Base-by-base conservation (phyloP, 2,888 invertebrate species). In the Lumbricus terrestris region DNA sequence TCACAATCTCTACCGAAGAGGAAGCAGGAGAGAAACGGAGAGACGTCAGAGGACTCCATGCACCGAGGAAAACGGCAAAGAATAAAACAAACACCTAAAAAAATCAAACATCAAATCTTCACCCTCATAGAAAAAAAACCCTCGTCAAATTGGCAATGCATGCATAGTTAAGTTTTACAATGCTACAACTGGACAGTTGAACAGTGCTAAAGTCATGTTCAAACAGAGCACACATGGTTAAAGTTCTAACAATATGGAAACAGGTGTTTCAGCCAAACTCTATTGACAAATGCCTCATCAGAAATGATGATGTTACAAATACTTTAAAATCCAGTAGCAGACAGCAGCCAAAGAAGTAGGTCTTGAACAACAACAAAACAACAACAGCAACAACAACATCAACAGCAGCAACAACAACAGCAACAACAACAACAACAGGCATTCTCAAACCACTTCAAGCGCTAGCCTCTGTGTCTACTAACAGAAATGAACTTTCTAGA, bases 1-100 rank as follows among this genome's bases (percentile, higher is more conserved):
- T 23, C 37, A 20, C 85, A 85, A 35, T 29, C 34, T 35, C 35
- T 85, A 34, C 85, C 5, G 85, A 35, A 23, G 85, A 35, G 37
- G 85, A 37, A 34, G 35, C 85, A 34, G 85, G 35, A 37, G 35
- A 35, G 85, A 85, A 37, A 34, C 23, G 15, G 5, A 85, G 34
- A 34, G 85, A 85, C 6, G 85, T 29, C 85, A 85, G 85, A 35
- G 85, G 85, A 85, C 85, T 85, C 85, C 34, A 85, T 8, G 37
- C 85, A 33, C 85, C 85, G 16, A 85, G 85, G 35, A 85, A 85
- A 34, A 85, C n/a, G 35, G 85, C 85, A 85, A 85, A 85, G 37
- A 85, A 85, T 23, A 85, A 85, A 33, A 85, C 85, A 85, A 85
- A 85, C 34, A 85, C 85, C 85, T 85, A 37, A 5, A 85, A 85